Evolutionary conservation across 2,113 vertebrate genomes (phyloP).

Genomic region (Lycaon pictus): DNA sequence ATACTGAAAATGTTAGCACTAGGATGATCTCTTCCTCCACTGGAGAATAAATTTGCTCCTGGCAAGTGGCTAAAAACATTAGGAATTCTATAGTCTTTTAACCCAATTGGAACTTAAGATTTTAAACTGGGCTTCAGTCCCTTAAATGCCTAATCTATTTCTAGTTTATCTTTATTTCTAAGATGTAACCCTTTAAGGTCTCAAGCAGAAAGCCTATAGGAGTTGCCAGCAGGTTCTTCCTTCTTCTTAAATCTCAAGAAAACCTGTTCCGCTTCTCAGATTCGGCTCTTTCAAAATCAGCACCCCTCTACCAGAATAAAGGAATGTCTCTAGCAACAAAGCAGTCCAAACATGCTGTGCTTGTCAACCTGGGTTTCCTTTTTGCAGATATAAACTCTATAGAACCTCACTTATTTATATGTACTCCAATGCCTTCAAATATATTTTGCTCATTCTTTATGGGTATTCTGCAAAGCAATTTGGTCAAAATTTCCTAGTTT

Average conservation of each 20-base stretch:
- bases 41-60: background rate
- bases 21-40: background rate
- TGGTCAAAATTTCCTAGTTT: slow-evolving; percentile 15
- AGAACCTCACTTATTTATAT: slow-evolving; percentile 24
- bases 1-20: background rate
- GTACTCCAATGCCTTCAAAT: slow-evolving; percentile 6
- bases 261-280: background rate
- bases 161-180: background rate
- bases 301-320: background rate
- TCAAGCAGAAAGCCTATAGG: background rate
- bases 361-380: background rate
- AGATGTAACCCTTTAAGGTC: background rate
- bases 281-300: background rate
- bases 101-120: background rate
- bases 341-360: background rate
- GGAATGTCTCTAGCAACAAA: background rate
- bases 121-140: background rate
- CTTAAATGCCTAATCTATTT: background rate
- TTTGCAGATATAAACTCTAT: background rate
- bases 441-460: background rate
- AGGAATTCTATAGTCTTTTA: background rate
- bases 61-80: background rate
- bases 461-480: background rate
- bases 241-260: background rate
- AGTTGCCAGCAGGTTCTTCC: background rate